These are phyloP conservation scores for Molanna angustata DNA, from an alignment of 2,888 invertebrate species.

Conservation along the genomic window DNA sequence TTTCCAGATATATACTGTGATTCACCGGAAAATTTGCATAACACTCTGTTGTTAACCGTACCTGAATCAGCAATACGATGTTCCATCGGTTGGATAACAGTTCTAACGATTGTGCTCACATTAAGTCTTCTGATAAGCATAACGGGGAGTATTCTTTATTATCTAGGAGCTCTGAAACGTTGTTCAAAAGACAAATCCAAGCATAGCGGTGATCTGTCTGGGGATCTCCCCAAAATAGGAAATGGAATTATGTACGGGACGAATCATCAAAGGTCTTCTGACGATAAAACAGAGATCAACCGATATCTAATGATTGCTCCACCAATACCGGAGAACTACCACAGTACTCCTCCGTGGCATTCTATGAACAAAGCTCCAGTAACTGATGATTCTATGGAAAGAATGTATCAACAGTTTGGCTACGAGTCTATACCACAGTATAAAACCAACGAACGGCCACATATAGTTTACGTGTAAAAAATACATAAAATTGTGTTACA, in stretches of 20 bases:
- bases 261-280: constrained; percentile 49
- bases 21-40: constrained; percentile 56
- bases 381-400: constrained; percentile 49
- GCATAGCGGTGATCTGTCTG: constrained; percentile 53
- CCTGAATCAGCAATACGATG: constrained; percentile 63
- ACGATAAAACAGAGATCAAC: constrained; percentile 52
- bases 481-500: constrained; percentile 32
- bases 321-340: constrained; percentile 53
- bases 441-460: constrained; percentile 56
- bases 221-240: constrained; percentile 52
- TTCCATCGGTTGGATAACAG: constrained; percentile 60
- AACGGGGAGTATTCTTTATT: constrained; percentile 51
- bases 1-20: constrained; percentile 58
- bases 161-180: constrained; percentile 53
- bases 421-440: constrained; percentile 55
- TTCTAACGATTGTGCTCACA: constrained; percentile 53
- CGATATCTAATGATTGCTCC: constrained; percentile 55
- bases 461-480: constrained; percentile 61
- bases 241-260: constrained; percentile 51
- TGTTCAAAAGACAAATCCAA: constrained; percentile 55
- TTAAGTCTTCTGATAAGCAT: constrained; percentile 55
- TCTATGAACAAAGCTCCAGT: constrained; percentile 51
- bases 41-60: constrained; percentile 54
- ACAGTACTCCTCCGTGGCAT: constrained; percentile 53
- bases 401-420: constrained; percentile 54